Base-by-base conservation (phyloP, 2,797 vertebrate species). In the Sebastes oblongus region DNA sequence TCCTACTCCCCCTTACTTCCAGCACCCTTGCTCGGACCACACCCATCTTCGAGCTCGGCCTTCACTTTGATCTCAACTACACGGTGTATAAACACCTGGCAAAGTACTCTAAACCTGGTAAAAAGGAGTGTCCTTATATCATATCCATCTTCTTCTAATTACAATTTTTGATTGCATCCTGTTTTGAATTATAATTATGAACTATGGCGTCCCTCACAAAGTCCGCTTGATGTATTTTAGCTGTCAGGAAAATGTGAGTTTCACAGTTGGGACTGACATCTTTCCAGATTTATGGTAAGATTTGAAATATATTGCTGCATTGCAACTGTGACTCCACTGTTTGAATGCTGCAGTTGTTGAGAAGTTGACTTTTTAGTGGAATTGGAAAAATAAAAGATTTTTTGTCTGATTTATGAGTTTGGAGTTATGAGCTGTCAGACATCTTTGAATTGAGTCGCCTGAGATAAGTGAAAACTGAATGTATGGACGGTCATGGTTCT, bases 391-490 rank as follows among this genome's bases (percentile, higher is more conserved):
- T 4, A 27, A 77, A 9, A 46, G 6, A 42, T 58, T 25, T 42
- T 24, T 25, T 60, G 16, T 74, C 12, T n/a, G 34, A 72, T 78
- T 72, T 55, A 79, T 55, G 50, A 62, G 30, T 68, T 24, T 61
- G 27, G 36, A 60, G 60, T 55, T 68, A 60, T 54, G 39, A 75
- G 68, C 50, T 20, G 65, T 77, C 30, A 42, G 25, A 34, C 10
- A 27, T 27, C 46, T 56, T 70, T 22, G 56, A 61, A 75, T 58
- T 1, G n/a, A 10, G 30, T 14, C 2, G 1, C 30, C 50, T 20
- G 12, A 76, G 50, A 42, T n/a, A 62, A 52, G 14, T 71, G 55
- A 77, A 10, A 24, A 56, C 56, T 62, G 50, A 50, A 54, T 74
- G 64, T 58, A 27, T 14, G 9, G 13, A 24, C 9, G 52, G 12